A percentile compares a stretch with the other conserved stretches of the same genome.
Evolutionary conservation across 2,113 vertebrate genomes (phyloP).

Genomic region (Istiophorus platypterus): DNA sequence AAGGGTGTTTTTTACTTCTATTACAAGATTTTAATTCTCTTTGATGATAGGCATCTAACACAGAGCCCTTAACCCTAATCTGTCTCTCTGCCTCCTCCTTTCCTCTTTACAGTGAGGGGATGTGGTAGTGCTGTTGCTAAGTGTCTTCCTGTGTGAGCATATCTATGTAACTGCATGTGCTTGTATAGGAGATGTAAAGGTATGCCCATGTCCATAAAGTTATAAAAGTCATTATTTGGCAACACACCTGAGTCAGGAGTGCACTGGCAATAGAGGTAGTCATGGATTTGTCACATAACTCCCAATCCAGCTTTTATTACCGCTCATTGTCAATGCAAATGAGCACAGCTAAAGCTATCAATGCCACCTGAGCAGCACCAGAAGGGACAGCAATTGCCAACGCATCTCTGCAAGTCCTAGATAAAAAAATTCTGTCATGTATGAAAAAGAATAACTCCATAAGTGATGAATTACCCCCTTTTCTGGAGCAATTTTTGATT

Average conservation of each 20-base stretch:
- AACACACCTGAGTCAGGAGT: conserved; percentile 26
- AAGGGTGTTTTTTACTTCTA: conserved; percentile 70
- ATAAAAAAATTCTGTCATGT: conserved; percentile 54
- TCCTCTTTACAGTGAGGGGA: conserved; percentile 31
- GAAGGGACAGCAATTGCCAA: conserved; percentile 43
- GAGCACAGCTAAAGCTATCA: conserved; percentile 46
- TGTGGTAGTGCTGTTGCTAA: neutral
- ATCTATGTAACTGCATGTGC: neutral
- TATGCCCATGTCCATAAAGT: conserved; percentile 33
- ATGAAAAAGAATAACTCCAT: conserved; percentile 30
- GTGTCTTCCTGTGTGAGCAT: conserved; percentile 3
- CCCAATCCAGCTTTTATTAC: conserved; percentile 40
- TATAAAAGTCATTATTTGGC: conserved; percentile 40
- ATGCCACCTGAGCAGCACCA: conserved; percentile 45
- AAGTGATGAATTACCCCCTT: conserved; percentile 32
- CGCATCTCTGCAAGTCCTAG: conserved; percentile 40
- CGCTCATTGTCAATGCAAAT: conserved; percentile 63
- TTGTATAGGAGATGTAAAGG: conserved; percentile 14
- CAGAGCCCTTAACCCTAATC: conserved; percentile 55
- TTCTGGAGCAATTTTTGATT: conserved; percentile 12
- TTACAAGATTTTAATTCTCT: conserved; percentile 75
- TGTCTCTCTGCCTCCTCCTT: conserved; percentile 20
- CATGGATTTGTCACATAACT: conserved; percentile 17
- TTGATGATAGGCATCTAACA: conserved; percentile 74
- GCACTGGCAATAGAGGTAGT: neutral